Evolutionary conservation across 1,140 invertebrate genomes (phyloP).

Genomic region (Capitella teleta): DNA sequence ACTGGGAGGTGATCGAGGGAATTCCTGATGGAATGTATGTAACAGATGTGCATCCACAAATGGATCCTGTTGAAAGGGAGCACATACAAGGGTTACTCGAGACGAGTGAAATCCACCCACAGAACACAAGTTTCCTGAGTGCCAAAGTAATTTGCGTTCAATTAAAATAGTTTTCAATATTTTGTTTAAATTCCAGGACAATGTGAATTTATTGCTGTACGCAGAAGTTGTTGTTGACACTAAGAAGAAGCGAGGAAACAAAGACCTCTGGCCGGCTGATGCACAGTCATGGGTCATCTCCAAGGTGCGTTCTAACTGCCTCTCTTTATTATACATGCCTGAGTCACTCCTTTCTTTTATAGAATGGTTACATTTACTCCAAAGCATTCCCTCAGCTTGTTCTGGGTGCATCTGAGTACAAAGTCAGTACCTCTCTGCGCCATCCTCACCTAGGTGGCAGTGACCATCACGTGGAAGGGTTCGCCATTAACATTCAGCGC

Average conservation of each 20-base stretch:
- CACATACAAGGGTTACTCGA: too few species aligned
- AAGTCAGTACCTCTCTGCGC: slow-evolving; percentile 17
- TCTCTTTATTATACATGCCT: too few species aligned
- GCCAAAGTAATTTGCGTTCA: too few species aligned
- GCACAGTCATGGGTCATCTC: slow-evolving; percentile 16
- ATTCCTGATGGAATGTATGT: too few species aligned
- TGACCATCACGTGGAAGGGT: slow-evolving; percentile 19
- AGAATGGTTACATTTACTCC: slow-evolving; percentile 31
- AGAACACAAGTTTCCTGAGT: too few species aligned
- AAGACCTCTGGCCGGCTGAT: slow-evolving; percentile 23
- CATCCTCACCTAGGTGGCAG: not conserved
- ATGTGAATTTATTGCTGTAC: slow-evolving; percentile 17
- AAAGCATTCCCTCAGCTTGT: slow-evolving; percentile 32
- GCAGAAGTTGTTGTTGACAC: slow-evolving; percentile 23
- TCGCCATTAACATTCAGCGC: slow-evolving; percentile 28
- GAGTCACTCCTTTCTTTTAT: too few species aligned
- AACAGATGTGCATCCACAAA: too few species aligned
- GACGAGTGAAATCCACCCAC: too few species aligned
- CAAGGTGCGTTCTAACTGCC: slow-evolving; percentile 15
- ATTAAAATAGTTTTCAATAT: too few species aligned
- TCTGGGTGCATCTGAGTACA: slow-evolving; percentile 21
- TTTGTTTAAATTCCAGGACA: too few species aligned
- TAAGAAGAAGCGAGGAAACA: slow-evolving; percentile 17
- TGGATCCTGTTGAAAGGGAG: too few species aligned
- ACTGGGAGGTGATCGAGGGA: too few species aligned